Conservation (phyloP, 2,113 vertebrate genomes). For the Nipponia nippon region DNA sequence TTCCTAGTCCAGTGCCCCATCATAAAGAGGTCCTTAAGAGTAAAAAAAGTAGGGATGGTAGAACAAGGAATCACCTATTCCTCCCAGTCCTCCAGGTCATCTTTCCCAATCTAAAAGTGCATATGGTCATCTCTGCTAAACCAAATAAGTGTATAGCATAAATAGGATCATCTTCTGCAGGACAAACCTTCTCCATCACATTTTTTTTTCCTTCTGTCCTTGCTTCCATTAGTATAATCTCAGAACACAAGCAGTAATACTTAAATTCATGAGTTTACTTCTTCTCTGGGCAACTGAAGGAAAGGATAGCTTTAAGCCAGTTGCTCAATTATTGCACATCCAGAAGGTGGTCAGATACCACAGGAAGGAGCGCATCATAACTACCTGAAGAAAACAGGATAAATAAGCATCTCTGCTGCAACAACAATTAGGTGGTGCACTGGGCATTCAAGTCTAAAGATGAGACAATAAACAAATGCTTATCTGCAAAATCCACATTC, state of each 20-base stretch:
- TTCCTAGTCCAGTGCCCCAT: neutral
- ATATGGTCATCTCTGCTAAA: neutral
- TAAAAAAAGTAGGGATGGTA: neutral
- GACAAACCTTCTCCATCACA: neutral
- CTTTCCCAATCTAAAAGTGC: neutral
- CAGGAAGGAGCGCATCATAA: neutral
- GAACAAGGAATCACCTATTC: neutral
- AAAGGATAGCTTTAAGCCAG: neutral
- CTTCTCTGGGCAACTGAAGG: neutral
- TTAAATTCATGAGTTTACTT: neutral
- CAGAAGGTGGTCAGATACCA: neutral
- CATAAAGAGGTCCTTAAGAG: neutral
- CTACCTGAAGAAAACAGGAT: neutral
- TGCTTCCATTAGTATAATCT: neutral
- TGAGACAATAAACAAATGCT: neutral
- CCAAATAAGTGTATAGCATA: accelerated
- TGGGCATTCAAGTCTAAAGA: neutral
- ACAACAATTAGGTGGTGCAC: neutral
- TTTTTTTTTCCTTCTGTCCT: neutral
- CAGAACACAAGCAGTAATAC: neutral
- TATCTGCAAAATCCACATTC: neutral
- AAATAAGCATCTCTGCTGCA: neutral
- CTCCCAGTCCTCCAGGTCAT: neutral
- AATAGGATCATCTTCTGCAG: neutral
- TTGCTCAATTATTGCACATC: neutral